Evolutionary conservation across 2,888 invertebrate species (phyloP).

Genomic region (Cephus nigrinus): DNA sequence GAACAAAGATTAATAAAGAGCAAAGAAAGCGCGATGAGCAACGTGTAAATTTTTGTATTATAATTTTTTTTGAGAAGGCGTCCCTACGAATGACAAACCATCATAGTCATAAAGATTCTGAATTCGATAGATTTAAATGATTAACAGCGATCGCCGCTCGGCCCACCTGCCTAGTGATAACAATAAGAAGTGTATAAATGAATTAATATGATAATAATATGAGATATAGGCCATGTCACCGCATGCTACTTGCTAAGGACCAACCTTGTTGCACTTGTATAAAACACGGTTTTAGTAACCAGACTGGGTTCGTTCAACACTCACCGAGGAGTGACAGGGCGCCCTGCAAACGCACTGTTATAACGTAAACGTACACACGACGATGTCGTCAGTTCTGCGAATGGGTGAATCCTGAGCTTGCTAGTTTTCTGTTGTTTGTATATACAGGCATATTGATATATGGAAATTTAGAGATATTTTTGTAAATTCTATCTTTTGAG

Average conservation of each 20-base stretch:
- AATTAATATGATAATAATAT: conserved; percentile 8
- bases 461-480: neutral
- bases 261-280: conserved; percentile 66
- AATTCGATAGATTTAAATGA: neutral
- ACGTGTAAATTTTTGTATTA: neutral
- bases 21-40: too few relatives aligned
- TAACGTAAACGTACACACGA: conserved; percentile 56
- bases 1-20: neutral
- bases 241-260: conserved; percentile 67
- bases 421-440: conserved; percentile 31
- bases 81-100: too few relatives aligned
- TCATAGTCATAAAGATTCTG: neutral
- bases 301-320: conserved; percentile 64
- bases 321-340: conserved; percentile 65
- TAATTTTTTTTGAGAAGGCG: too few relatives aligned
- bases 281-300: conserved; percentile 66
- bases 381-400: conserved; percentile 48
- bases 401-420: conserved; percentile 50
- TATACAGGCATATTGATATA: neutral
- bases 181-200: conserved; percentile 38
- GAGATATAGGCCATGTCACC: conserved; percentile 65
- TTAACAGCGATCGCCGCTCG: conserved; percentile 49
- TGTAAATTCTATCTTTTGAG: neutral
- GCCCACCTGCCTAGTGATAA: conserved; percentile 52
- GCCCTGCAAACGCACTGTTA: conserved; percentile 66